Evolutionary conservation across 2,113 vertebrate genomes (phyloP).

Genomic region (Perca schrenkii): DNA sequence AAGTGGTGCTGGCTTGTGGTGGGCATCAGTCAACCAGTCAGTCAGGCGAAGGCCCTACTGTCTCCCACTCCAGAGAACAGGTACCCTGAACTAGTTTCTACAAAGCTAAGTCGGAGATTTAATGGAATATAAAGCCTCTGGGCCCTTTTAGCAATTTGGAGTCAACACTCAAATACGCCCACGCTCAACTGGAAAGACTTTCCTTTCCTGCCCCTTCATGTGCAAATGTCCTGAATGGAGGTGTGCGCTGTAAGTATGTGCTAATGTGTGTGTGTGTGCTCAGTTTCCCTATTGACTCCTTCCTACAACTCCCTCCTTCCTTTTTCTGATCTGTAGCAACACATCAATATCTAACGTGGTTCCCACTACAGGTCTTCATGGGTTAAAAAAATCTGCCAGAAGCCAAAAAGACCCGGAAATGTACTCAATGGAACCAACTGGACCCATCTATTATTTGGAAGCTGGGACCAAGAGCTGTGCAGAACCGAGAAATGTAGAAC

Average conservation of each 20-base stretch:
- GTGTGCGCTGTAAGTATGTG: slow-evolving; percentile 57
- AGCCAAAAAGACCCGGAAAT: too few relatives aligned
- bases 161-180: slow-evolving; percentile 82
- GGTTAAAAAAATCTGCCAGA: too few relatives aligned
- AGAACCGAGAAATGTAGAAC: too few relatives aligned
- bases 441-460: too few relatives aligned
- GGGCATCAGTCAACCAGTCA: slow-evolving; percentile 68
- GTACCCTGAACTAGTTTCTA: slow-evolving; percentile 75
- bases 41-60: slow-evolving; percentile 46
- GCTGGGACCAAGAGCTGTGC: too few relatives aligned
- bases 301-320: slow-evolving; percentile 58
- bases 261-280: slow-evolving; percentile 40
- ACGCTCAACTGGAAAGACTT: slow-evolving; percentile 76
- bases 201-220: slow-evolving; percentile 78
- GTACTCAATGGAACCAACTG: too few relatives aligned
- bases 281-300: slow-evolving; percentile 59
- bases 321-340: slow-evolving; percentile 43
- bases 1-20: slow-evolving; percentile 50
- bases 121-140: slow-evolving; percentile 79
- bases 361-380: too few relatives aligned
- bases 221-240: slow-evolving; percentile 78
- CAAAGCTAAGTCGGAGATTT: slow-evolving; percentile 76
- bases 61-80: slow-evolving; percentile 67
- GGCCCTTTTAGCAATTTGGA: slow-evolving; percentile 82
- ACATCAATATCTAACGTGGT: slow-evolving; percentile 24